These are phyloP conservation scores for Otocyon megalotis DNA, from an alignment of 2,113 vertebrate species.

Conservation along the genomic window DNA sequence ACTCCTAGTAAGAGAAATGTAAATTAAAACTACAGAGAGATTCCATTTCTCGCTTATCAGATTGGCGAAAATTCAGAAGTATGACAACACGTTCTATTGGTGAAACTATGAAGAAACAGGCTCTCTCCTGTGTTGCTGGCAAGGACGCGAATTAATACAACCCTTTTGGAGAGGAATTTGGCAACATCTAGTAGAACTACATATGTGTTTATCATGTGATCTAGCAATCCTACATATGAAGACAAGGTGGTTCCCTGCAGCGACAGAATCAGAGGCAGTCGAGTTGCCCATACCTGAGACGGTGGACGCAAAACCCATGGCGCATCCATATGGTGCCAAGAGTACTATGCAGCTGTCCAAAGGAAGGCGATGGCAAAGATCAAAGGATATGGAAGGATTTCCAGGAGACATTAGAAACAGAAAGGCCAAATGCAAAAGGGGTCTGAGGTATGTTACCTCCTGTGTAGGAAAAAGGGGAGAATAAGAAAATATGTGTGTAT, in stretches of 20 bases:
- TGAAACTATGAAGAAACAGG: background rate
- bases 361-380: background rate
- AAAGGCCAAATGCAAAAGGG: background rate
- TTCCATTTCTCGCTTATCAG: background rate
- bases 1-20: background rate
- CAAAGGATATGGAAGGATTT: background rate
- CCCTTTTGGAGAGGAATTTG: background rate
- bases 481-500: background rate
- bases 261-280: accelerated
- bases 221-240: accelerated
- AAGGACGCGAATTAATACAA: background rate
- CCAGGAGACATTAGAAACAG: background rate
- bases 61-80: background rate
- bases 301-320: accelerated
- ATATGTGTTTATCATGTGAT: accelerated
- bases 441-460: background rate
- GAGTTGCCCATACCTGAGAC: accelerated
- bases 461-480: background rate
- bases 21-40: background rate
- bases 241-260: too few relatives aligned
- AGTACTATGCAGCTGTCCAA: accelerated
- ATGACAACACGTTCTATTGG: accelerated
- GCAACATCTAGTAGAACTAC: accelerated
- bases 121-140: background rate
- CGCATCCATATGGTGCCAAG: accelerated